These are phyloP conservation scores for Ernsta delagoae DNA, from an alignment of 2,888 invertebrate species.

Conservation along the genomic window DNA sequence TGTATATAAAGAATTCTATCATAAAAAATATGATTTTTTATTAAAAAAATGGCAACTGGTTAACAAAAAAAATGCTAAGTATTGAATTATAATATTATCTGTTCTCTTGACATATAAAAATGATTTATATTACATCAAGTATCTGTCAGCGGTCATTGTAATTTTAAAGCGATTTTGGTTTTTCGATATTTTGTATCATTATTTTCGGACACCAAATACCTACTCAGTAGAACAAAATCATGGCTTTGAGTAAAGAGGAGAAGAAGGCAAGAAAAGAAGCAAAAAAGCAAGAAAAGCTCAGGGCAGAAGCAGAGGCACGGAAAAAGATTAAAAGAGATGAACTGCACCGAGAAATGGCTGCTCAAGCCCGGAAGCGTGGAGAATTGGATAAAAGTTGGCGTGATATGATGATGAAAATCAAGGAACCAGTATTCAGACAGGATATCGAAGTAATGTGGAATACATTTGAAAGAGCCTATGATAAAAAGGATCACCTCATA, in stretches of 20 bases:
- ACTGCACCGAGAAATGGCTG: slow-evolving; percentile 66
- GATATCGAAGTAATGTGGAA: slow-evolving; percentile 75
- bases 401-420: slow-evolving; percentile 70
- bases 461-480: slow-evolving; percentile 81
- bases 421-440: slow-evolving; percentile 70
- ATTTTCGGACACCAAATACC: slow-evolving; percentile 10
- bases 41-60: too few species aligned
- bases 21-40: background rate
- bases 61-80: too few species aligned
- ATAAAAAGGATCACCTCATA: slow-evolving; percentile 86
- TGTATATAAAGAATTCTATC: slow-evolving; percentile 48
- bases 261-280: slow-evolving; percentile 71
- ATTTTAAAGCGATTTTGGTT: too few species aligned
- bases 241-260: slow-evolving; percentile 67
- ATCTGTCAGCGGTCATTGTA: too few species aligned
- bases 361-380: slow-evolving; percentile 57
- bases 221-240: slow-evolving; percentile 43
- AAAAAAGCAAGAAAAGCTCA: slow-evolving; percentile 62
- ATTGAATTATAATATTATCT: too few species aligned
- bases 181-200: slow-evolving; percentile 26
- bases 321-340: slow-evolving; percentile 63
- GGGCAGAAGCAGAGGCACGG: slow-evolving; percentile 54
- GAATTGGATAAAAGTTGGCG: slow-evolving; percentile 69
- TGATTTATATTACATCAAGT: too few species aligned
- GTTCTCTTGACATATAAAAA: too few species aligned